These are phyloP conservation scores for Pyrochroa serraticornis DNA, from an alignment of 2,888 invertebrate species.

Conservation along the genomic window DNA sequence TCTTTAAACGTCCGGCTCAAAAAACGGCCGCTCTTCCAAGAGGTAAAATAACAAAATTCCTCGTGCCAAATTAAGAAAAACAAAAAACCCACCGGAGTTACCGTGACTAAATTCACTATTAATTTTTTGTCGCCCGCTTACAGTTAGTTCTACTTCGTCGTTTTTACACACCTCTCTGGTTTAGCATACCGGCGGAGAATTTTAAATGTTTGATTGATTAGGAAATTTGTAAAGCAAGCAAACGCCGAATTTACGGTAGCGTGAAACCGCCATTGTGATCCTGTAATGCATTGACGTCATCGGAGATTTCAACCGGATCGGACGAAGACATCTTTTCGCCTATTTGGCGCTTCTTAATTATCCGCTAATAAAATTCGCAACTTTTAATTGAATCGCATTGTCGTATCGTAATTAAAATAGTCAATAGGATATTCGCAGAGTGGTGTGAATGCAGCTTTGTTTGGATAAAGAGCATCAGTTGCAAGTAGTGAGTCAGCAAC, in stretches of 20 bases:
- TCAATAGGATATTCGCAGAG: constrained; percentile 2
- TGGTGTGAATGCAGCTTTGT: constrained; percentile 7
- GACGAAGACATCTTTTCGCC: constrained; percentile 5
- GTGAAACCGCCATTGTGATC: too few relatives aligned
- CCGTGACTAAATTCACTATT: constrained; percentile 15
- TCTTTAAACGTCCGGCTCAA: too few relatives aligned
- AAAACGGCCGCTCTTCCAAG: too few relatives aligned
- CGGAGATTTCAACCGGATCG: too few relatives aligned
- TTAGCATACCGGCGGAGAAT: constrained; percentile 11
- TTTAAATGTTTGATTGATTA: not conserved
- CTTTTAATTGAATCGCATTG: constrained; percentile 13
- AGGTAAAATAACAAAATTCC: too few relatives aligned
- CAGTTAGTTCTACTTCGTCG: constrained; percentile 20
- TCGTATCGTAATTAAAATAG: constrained; percentile 9
- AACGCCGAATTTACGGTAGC: too few relatives aligned
- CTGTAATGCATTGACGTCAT: too few relatives aligned
- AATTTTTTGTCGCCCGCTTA: constrained; percentile 11
- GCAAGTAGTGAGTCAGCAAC: constrained; percentile 2
- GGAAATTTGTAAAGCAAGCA: too few relatives aligned
- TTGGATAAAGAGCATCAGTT: constrained; percentile 15
- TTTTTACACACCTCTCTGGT: constrained; percentile 7
- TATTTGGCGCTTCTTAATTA: not conserved
- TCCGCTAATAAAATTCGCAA: not conserved
- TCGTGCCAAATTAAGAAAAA: not conserved
- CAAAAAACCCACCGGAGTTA: constrained; percentile 11